These are phyloP conservation scores for Apotomis turbidana DNA, from an alignment of 2,888 invertebrate species.

Conservation along the genomic window DNA sequence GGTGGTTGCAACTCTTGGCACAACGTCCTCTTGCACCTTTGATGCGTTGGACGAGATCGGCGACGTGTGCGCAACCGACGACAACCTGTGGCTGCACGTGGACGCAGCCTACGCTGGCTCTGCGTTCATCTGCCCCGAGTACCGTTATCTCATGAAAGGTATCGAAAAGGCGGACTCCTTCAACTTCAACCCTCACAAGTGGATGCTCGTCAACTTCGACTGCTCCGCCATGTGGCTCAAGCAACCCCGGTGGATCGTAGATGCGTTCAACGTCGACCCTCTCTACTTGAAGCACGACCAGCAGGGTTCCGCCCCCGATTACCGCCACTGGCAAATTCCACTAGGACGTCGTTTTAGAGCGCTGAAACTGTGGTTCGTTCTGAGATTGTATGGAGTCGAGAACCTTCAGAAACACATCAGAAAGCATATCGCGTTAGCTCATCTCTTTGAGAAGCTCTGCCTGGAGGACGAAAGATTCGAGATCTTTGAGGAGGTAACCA, in stretches of 20 bases:
- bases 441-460: conserved; percentile 93
- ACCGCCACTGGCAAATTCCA: conserved; percentile 99
- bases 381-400: conserved; percentile 94
- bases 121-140: conserved; percentile 98
- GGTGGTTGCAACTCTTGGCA: conserved; percentile 95
- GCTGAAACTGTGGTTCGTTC: conserved; percentile 97
- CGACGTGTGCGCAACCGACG: conserved; percentile 90
- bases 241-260: conserved; percentile 94
- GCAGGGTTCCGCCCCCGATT: conserved; percentile 95
- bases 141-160: conserved; percentile 94
- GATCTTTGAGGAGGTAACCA: conserved; percentile 92
- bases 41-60: conserved; percentile 95
- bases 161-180: conserved; percentile 96
- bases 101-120: conserved; percentile 99
- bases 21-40: conserved; percentile 98
- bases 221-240: conserved; percentile 99
- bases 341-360: conserved; percentile 96
- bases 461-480: conserved; percentile 92
- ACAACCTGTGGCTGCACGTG: conserved; percentile 94
- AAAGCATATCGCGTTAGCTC: conserved; percentile 93
- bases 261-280: conserved; percentile 99
- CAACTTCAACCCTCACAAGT: conserved; percentile 99
- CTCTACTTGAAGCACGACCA: conserved; percentile 97
- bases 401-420: conserved; percentile 94
- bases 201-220: conserved; percentile 99